phyloP scores from a whole-genome alignment of 2,113 vertebrate genomes.

The Gadus chalcogrammus region DNA sequence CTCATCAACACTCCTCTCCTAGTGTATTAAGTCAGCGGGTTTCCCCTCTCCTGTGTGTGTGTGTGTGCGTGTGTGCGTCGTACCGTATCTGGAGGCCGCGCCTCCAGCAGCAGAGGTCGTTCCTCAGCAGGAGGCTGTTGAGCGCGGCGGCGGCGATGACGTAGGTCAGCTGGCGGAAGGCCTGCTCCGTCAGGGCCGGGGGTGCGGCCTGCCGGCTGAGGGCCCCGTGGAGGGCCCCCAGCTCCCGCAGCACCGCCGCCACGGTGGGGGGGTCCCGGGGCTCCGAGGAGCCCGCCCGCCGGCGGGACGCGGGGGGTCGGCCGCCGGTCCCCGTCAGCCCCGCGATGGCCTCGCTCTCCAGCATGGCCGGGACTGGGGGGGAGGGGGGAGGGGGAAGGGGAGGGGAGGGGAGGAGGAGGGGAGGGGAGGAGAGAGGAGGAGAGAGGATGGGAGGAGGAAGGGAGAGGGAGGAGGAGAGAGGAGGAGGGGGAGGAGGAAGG shows the following conservation, averaged over 20 bases:
- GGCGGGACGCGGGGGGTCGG: conserved; percentile 41
- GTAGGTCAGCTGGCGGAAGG: conserved; percentile 73
- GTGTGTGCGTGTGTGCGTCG: too few relatives aligned
- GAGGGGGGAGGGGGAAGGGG: not conserved
- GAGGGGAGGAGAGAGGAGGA: too few relatives aligned
- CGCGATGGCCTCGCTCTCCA: conserved; percentile 77
- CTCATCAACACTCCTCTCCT: too few relatives aligned
- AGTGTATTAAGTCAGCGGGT: too few relatives aligned
- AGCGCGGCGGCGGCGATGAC: conserved; percentile 63
- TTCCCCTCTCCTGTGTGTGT: too few relatives aligned
- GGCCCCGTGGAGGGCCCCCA: conserved; percentile 49
- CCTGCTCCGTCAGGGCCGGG: conserved; percentile 57
- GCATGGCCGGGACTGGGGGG: conserved; percentile 67
- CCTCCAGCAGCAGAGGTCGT: conserved; percentile 76
- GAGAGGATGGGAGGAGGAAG: not conserved
- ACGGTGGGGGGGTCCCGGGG: conserved; percentile 56
- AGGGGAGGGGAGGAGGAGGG: not conserved
- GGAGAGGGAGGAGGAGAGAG: not conserved
- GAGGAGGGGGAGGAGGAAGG: too few relatives aligned
- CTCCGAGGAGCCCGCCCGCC: conserved; percentile 58
- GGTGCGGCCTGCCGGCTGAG: conserved; percentile 62
- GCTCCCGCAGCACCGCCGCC: conserved; percentile 67
- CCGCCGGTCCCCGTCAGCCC: conserved; percentile 53
- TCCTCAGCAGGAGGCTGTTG: conserved; percentile 78
- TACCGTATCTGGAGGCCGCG: conserved; percentile 70